Evolutionary conservation across 2,888 invertebrate genomes (phyloP), one percentile per base, ranked within the genome.

Genomic region (Cephonodes hylas): DNA sequence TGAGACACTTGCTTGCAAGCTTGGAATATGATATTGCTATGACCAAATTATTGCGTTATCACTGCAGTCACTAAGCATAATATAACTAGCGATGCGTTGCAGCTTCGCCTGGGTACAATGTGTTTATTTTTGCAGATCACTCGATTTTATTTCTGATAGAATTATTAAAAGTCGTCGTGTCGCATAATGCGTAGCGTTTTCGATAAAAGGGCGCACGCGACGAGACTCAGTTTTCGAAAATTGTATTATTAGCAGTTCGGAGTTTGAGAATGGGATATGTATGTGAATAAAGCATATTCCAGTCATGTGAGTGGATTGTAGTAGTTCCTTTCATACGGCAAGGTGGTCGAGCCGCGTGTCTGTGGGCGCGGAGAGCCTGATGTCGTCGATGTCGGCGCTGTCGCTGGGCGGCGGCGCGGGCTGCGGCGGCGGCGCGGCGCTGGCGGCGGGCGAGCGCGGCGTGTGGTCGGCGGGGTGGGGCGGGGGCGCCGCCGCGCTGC

Each of bases 291-390:
- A n/a, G n/a, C n/a, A n/a, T n/a, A n/a, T n/a, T n/a, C n/a, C n/a
- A 0, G 13, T 38, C 13, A n/a, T 38, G 38, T 34, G 34, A 13
- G n/a, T 10, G 10, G n/a, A 38, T n/a, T 38, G 44, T 10, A 44
- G 0, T 7, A 44, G 20, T 8, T 20, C 2, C 7, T 15, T 10
- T 7, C 25, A 13, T 25, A n/a, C 31, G 4, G 8, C 4, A 8
- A 86, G 83, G 58, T 86, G 87, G 84, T 78, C 79, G n/a, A 73
- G 68, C 63, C 82, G 85, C 64, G 68, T 80, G 63, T 68, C 73
- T 64, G 73, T 65, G 62, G 77, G 77, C 66, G 70, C 83, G 78
- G 86, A 85, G 58, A 76, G 81, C 2, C 72, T 86, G 65, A 66
- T 79, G 61, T 73, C 84, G 18, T 81, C 85, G 7, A 79, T 88